Conservation (phyloP, 35 echinoderm and acorn worm species). For the Apostichopus parvimensis region DNA sequence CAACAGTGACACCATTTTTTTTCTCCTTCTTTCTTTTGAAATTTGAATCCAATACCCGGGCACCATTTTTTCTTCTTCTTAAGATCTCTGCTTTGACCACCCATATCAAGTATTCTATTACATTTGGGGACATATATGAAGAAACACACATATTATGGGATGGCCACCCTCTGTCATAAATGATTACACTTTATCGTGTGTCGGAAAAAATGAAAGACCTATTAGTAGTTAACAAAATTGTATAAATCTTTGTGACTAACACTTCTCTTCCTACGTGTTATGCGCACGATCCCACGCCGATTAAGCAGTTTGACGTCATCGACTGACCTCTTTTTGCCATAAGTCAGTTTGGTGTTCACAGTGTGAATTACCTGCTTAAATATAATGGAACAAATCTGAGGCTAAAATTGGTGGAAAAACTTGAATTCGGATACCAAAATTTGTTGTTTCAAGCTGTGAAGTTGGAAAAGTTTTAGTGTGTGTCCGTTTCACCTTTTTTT, state of each 20-base stretch:
- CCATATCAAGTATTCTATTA: not conserved
- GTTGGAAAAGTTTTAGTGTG: not conserved
- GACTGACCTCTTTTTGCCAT: not conserved
- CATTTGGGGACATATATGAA: not conserved
- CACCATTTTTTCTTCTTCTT: not conserved
- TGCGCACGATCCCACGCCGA: not conserved
- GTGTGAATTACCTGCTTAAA: constrained; percentile 31
- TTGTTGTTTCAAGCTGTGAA: not conserved
- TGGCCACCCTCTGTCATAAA: not conserved
- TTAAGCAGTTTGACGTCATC: not conserved
- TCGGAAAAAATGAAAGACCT: not conserved
- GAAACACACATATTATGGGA: not conserved
- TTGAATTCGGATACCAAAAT: not conserved
- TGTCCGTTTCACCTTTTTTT: too few relatives aligned
- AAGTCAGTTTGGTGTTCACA: not conserved
- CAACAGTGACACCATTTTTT: not conserved
- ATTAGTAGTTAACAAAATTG: not conserved
- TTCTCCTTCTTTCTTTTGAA: not conserved
- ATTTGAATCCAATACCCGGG: not conserved
- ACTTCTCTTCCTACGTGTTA: not conserved
- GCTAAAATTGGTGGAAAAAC: not conserved
- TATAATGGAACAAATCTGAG: not conserved
- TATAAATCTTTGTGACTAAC: not conserved
- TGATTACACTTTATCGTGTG: not conserved
- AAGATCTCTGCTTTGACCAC: not conserved